Conservation (phyloP, 2,113 vertebrate species). For the Colinus virginianus region DNA sequence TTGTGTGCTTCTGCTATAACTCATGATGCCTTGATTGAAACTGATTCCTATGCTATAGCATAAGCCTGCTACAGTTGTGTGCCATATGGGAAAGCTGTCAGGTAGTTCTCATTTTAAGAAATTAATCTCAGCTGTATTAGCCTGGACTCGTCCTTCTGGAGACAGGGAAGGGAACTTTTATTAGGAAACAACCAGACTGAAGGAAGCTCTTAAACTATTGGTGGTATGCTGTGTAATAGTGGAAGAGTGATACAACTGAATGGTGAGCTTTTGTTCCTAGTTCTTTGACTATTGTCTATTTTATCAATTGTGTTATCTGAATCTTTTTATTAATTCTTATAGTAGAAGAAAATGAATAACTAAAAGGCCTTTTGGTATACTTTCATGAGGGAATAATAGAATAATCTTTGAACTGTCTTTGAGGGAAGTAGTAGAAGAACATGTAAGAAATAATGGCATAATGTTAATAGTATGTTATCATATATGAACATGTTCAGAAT, state of each 20-base stretch:
- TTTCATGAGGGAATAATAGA: background rate
- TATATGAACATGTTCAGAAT: background rate
- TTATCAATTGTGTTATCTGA: background rate
- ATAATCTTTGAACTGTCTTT: background rate
- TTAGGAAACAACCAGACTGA: background rate
- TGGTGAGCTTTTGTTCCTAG: background rate
- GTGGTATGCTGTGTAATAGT: rapidly evolving
- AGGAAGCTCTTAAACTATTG: background rate
- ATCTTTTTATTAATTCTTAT: background rate
- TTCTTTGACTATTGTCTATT: background rate
- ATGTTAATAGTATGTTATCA: background rate
- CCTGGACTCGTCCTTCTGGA: background rate
- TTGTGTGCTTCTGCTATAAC: background rate
- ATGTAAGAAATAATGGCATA: background rate
- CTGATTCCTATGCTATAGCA: background rate
- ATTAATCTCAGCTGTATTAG: background rate
- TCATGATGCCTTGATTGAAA: background rate
- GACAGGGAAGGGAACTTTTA: background rate
- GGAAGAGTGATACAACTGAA: background rate
- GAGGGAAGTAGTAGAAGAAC: background rate
- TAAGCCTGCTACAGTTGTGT: background rate
- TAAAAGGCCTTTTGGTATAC: background rate
- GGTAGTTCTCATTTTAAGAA: background rate
- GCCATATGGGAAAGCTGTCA: background rate
- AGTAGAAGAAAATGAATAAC: background rate